Percentiles rank a stretch among this genome's conserved stretches.
Conservation (phyloP, 2,888 invertebrate species). For the Griposia aprilina region DNA sequence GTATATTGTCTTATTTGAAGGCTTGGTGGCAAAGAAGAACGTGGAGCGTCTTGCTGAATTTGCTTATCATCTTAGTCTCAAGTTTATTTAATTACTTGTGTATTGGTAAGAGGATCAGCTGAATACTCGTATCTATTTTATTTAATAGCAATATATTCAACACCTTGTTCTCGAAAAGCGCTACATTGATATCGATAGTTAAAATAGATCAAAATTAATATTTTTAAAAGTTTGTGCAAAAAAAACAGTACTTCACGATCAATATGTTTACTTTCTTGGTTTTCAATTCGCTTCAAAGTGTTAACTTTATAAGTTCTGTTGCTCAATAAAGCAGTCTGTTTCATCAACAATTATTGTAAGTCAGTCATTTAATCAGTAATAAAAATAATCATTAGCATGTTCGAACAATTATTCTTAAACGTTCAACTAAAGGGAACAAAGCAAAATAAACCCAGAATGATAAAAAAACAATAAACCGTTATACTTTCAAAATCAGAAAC, state of each 20-base stretch:
- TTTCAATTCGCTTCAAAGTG: background rate
- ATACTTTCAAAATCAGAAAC: conserved; percentile 54
- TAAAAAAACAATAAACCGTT: conserved; percentile 21
- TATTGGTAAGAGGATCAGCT: background rate
- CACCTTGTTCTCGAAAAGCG: background rate
- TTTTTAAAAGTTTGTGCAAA: background rate
- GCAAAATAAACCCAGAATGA: conserved; percentile 6
- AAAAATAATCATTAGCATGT: background rate
- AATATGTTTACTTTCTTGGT: background rate
- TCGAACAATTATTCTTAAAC: conserved; percentile 1
- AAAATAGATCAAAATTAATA: background rate
- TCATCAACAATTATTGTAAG: too few relatives aligned
- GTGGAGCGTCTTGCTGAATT: conserved; percentile 2
- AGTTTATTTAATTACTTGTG: conserved; percentile 6
- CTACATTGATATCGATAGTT: background rate
- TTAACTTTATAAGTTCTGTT: background rate
- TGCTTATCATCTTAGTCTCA: background rate
- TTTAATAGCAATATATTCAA: background rate
- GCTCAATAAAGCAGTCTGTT: background rate
- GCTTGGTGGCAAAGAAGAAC: background rate
- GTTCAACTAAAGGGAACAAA: background rate
- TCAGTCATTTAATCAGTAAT: background rate
- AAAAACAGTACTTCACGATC: background rate
- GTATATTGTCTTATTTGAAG: background rate
- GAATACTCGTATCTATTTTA: background rate